Evolutionary conservation across 2,797 vertebrate species (phyloP).

Genomic region (Enteromius trimaculatus): DNA sequence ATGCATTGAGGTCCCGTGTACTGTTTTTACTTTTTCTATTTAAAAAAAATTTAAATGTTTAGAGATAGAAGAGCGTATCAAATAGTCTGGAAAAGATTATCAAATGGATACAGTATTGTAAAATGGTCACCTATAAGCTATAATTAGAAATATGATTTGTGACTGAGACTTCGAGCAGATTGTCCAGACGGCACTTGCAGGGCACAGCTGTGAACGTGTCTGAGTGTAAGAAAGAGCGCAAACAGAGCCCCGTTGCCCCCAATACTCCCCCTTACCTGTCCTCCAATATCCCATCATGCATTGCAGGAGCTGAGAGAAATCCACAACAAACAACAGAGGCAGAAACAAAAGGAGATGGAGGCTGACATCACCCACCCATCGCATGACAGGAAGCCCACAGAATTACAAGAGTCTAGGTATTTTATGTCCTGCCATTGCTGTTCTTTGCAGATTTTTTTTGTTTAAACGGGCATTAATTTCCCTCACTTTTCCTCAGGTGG

Average conservation of each 20-base stretch:
- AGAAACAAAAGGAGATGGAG: constrained; percentile 89
- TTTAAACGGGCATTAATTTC: not conserved
- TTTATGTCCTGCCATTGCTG: not conserved
- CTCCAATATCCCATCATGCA: constrained; percentile 70
- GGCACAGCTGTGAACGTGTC: constrained; percentile 33
- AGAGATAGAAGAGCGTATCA: not conserved
- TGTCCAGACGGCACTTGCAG: constrained; percentile 43
- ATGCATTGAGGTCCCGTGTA: not conserved
- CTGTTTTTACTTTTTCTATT: not conserved
- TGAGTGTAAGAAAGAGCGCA: constrained; percentile 60
- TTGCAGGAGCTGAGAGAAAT: constrained; percentile 95
- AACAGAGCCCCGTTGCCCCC: constrained; percentile 52
- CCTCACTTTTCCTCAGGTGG: constrained; percentile 63
- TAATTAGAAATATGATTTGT: not conserved
- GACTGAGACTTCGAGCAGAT: not conserved
- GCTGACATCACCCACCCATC: constrained; percentile 73
- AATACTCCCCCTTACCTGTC: constrained; percentile 52
- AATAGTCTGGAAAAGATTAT: not conserved
- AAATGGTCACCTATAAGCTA: not conserved
- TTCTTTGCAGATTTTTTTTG: not conserved
- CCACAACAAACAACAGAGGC: constrained; percentile 90
- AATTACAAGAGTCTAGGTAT: constrained; percentile 87
- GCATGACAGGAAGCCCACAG: constrained; percentile 81
- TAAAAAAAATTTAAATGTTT: not conserved
- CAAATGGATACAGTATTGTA: not conserved